Conservation (phyloP, 2,888 invertebrate species). For the Girardia tigrina region DNA sequence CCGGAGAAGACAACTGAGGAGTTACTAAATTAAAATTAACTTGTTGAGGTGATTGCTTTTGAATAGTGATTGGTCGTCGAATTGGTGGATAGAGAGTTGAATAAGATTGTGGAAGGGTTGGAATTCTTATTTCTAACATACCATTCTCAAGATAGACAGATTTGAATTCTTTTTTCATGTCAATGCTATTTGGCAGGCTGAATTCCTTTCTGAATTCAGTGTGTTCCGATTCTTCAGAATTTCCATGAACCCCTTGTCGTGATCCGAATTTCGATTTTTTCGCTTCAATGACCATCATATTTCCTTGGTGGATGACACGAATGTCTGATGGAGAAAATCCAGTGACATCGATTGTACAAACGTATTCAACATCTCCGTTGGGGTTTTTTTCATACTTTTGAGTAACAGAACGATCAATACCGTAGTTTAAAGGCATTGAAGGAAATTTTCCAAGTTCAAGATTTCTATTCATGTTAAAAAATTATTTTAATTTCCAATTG, state of each 20-base stretch:
- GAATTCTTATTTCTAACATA: not conserved
- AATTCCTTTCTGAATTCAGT: constrained; percentile 7
- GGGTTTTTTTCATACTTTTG: not conserved
- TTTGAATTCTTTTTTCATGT: not conserved
- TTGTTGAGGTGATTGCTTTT: constrained; percentile 10
- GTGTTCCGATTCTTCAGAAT: not conserved
- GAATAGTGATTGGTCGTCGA: not conserved
- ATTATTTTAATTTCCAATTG: not conserved
- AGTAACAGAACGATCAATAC: not conserved
- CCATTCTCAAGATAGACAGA: not conserved
- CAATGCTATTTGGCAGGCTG: not conserved
- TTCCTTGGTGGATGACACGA: not conserved
- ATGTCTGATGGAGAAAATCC: not conserved
- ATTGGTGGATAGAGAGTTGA: constrained; percentile 3
- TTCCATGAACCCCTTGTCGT: not conserved
- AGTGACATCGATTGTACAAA: not conserved
- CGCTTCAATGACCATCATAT: not conserved
- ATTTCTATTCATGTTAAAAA: not conserved
- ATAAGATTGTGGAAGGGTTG: not conserved
- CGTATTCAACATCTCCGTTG: not conserved
- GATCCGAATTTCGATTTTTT: not conserved
- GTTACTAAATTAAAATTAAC: not conserved
- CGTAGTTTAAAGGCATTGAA: not conserved
- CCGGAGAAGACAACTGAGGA: not conserved
- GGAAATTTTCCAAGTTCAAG: not conserved